Conservation (phyloP, 2,113 vertebrate species). For the Psephotus haematonotus region DNA sequence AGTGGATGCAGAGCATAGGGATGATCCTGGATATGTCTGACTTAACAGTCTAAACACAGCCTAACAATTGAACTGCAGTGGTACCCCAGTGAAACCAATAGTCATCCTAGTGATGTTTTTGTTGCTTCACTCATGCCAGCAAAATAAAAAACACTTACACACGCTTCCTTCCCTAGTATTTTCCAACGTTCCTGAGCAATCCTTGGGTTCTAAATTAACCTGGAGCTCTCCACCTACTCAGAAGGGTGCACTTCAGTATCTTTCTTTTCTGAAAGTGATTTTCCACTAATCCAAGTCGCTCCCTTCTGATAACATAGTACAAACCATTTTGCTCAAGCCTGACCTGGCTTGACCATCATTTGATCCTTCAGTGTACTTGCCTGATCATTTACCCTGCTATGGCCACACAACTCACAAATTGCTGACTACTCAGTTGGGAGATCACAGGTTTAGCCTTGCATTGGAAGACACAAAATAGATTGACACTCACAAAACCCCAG, state of each 20-base stretch:
- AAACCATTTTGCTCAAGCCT: background rate
- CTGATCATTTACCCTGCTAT: background rate
- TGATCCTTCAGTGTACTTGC: background rate
- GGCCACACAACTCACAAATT: background rate
- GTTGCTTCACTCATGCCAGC: background rate
- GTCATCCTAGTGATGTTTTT: background rate
- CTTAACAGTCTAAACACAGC: background rate
- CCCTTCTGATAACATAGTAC: background rate
- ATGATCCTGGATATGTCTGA: background rate
- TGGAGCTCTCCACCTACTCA: background rate
- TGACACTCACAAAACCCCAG: background rate
- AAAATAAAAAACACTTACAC: background rate
- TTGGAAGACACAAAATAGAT: background rate
- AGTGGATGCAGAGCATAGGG: background rate
- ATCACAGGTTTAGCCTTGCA: background rate
- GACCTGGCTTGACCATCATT: background rate
- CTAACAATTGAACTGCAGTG: background rate
- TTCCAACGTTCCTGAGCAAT: background rate
- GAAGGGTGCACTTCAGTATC: background rate
- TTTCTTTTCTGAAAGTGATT: background rate
- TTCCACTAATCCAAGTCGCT: background rate
- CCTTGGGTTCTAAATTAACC: background rate
- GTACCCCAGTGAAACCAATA: background rate
- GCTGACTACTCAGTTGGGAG: background rate
- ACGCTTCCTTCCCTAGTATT: background rate